Evolutionary conservation across 2,113 vertebrate genomes (phyloP).

Genomic region (Limanda limanda): DNA sequence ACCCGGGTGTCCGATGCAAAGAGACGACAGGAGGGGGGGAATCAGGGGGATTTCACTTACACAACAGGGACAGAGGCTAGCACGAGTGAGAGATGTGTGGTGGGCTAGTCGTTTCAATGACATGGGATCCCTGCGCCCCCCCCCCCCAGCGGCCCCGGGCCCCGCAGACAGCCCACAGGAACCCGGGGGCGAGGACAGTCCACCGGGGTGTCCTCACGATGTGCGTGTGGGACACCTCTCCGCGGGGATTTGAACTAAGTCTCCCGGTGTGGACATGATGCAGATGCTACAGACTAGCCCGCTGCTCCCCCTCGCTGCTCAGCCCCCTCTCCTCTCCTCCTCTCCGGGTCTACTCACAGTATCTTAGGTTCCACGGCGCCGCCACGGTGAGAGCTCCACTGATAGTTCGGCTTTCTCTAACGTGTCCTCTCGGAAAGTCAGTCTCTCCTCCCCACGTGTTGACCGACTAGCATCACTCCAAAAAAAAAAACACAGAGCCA

Average conservation of each 20-base stretch:
- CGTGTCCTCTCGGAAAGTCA: constrained; percentile 62
- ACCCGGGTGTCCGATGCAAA: no score
- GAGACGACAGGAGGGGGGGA: background rate
- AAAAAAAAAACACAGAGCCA: constrained; percentile 67
- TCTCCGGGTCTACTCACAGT: constrained; percentile 72
- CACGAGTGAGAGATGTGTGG: constrained; percentile 31
- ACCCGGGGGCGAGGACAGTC: background rate
- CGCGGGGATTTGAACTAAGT: constrained; percentile 31
- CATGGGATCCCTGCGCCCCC: constrained; percentile 33
- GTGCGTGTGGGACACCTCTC: background rate
- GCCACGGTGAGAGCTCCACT: constrained; percentile 72
- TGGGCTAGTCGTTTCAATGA: constrained; percentile 65
- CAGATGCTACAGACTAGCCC: constrained; percentile 20
- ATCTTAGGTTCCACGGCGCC: constrained; percentile 61
- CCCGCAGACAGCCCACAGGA: background rate
- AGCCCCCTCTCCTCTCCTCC: background rate
- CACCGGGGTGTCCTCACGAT: background rate
- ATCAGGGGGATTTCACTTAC: constrained; percentile 24
- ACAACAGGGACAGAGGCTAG: constrained; percentile 41
- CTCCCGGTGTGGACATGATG: constrained; percentile 27
- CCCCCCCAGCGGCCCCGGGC: background rate
- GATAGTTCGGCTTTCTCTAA: constrained; percentile 38
- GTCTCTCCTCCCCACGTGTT: constrained; percentile 84
- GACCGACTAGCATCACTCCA: constrained; percentile 71
- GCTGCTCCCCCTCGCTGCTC: background rate